Conservation (phyloP, 2,797 vertebrate genomes). For the Coregonus ussuriensis region DNA sequence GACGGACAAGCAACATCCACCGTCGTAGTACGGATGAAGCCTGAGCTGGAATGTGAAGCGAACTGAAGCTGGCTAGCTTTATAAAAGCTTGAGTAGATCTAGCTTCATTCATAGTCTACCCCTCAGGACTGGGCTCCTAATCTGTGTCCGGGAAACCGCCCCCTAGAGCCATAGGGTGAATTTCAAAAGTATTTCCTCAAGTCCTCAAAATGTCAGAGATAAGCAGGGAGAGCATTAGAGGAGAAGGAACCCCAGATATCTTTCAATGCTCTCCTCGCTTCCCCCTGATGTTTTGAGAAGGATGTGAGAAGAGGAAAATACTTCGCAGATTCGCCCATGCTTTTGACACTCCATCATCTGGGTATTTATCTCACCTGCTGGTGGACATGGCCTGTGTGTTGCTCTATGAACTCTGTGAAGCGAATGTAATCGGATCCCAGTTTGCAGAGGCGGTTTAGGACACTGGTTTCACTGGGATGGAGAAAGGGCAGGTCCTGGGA, state of each 20-base stretch:
- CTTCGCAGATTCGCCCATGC: too few species aligned
- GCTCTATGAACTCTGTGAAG: slow-evolving; percentile 94
- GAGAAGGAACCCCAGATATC: too few species aligned
- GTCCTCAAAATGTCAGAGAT: not conserved
- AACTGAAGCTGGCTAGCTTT: not conserved
- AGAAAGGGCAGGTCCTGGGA: slow-evolving; percentile 95
- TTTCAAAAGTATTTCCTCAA: not conserved
- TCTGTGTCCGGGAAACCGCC: too few species aligned
- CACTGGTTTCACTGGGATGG: slow-evolving; percentile 93
- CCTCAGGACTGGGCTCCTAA: too few species aligned
- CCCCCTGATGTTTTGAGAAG: too few species aligned
- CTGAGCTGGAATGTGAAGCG: too few species aligned
- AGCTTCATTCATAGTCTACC: not conserved
- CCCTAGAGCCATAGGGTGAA: not conserved
- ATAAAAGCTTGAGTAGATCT: not conserved
- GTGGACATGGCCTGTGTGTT: slow-evolving; percentile 88
- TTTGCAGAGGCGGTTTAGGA: slow-evolving; percentile 90
- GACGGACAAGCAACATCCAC: too few species aligned
- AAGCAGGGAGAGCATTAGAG: too few species aligned
- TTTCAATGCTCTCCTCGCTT: too few species aligned
- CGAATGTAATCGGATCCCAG: slow-evolving; percentile 95
- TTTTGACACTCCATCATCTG: not conserved
- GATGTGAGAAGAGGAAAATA: too few species aligned
- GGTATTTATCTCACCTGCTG: slow-evolving; percentile 69
- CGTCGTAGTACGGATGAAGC: too few species aligned